Base-by-base conservation (phyloP, 2,113 vertebrate species). In the Dasyprocta punctata region DNA sequence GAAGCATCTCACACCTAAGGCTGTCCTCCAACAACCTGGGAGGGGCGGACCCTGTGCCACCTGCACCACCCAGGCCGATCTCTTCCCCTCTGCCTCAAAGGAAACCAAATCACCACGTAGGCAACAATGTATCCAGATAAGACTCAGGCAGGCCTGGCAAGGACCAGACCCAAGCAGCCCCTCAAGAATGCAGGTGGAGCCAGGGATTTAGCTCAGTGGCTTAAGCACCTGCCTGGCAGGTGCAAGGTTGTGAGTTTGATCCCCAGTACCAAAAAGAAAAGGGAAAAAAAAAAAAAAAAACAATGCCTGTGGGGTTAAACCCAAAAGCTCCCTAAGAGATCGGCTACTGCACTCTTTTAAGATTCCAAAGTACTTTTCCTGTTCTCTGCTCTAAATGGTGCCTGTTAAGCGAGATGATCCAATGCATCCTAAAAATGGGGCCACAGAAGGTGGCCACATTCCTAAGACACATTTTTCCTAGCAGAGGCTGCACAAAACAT, bases 371-470 rank as follows among this genome's bases (percentile, higher is more conserved):
- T 61, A 26, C 3, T 7, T 10, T 14, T 4, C 0, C 5, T 0
- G 12, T 30, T 38, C 71, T 6, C 0, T 1, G 19, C 24, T 52
- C 86, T 26, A 14, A 22, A 1, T 0, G 17, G 3, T 7, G 7
- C 52, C 33, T 26, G 16, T 5, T 2, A 26, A 19, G 30, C 86
- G 4, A 41, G 47, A 60, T 24, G 0, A 26, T 1, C n/a, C 14
- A 2, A 41, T 0, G 19, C 4, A 1, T 1, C 69, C 6, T 0
- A 3, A n/a, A 17, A 36, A 19, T 6, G 7, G 30, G 7, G 12
- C n/a, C 84, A 14, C 28, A 71, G 61, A 61, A 41, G 22, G 63
- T 5, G 47, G 54, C 2, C 5, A 36, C 33, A 14, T 0, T 36
- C n/a, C 71, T 0, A 0, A 56, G 3, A 19, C 14, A 41, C 38